phyloP scores from a whole-genome alignment of 2,797 vertebrate genomes.

The Caiman crocodilus region DNA sequence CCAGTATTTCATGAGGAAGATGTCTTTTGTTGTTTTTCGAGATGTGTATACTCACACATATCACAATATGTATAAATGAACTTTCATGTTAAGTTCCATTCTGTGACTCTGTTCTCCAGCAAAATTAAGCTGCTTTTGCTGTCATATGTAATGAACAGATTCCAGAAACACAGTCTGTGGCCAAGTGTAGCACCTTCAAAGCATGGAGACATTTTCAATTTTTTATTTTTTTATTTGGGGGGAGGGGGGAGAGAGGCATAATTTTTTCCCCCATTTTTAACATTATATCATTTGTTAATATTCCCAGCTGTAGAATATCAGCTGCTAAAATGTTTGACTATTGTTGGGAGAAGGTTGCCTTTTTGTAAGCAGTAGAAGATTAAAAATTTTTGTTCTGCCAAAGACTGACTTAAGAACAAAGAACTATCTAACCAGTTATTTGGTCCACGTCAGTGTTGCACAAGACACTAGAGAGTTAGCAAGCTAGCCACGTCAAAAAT shows the following conservation, averaged over 20 bases:
- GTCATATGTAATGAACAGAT: constrained; percentile 42
- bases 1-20: constrained; percentile 33
- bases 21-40: constrained; percentile 65
- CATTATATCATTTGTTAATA: constrained; percentile 57
- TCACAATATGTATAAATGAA: constrained; percentile 28
- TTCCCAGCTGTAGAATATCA: constrained; percentile 35
- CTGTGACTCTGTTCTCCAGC: constrained; percentile 66
- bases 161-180: constrained; percentile 57
- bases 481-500: constrained; percentile 1
- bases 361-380: constrained; percentile 48
- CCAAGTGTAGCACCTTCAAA: constrained; percentile 52
- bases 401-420: constrained; percentile 48
- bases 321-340: constrained; percentile 27
- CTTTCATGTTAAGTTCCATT: constrained; percentile 54
- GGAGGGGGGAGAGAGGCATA: background rate
- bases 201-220: constrained; percentile 41
- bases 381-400: constrained; percentile 54
- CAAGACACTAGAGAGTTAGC: constrained; percentile 11
- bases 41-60: constrained; percentile 35
- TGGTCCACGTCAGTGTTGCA: constrained; percentile 35
- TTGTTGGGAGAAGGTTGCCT: constrained; percentile 59
- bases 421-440: constrained; percentile 30
- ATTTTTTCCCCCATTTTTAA: background rate
- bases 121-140: constrained; percentile 52
- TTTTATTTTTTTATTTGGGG: background rate